Evolutionary conservation across 2,888 invertebrate genomes (phyloP).

Genomic region (Platynereis dumerilii): DNA sequence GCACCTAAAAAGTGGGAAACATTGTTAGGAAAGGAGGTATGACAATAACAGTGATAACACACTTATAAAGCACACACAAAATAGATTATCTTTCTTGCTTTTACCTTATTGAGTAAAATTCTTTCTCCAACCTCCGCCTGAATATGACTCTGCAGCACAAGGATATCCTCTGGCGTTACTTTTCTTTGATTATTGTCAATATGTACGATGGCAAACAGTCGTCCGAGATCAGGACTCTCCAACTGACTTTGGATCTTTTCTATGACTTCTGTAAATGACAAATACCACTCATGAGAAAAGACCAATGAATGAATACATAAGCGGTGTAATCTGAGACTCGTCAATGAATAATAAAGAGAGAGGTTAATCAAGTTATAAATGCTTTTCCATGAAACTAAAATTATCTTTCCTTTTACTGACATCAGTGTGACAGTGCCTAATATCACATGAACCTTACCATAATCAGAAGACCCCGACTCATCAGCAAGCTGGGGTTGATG

Average conservation of each 20-base stretch:
- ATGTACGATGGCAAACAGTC: conserved; percentile 65
- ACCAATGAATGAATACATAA: too few species aligned
- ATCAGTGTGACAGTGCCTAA: too few species aligned
- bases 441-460: too few species aligned
- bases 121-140: conserved; percentile 64
- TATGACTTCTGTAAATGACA: conserved; percentile 6
- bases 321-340: too few species aligned
- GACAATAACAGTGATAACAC: conserved; percentile 12
- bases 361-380: too few species aligned
- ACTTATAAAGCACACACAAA: background rate
- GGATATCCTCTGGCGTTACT: conserved; percentile 63
- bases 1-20: too few species aligned
- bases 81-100: background rate
- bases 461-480: too few species aligned
- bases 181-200: conserved; percentile 63
- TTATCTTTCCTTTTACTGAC: too few species aligned
- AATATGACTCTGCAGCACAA: conserved; percentile 60
- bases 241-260: conserved; percentile 12
- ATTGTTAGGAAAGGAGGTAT: too few species aligned
- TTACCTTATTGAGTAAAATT: conserved; percentile 65
- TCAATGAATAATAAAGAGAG: too few species aligned
- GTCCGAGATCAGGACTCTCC: conserved; percentile 37
- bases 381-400: too few species aligned
- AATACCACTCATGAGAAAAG: background rate
- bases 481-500: too few species aligned